These are phyloP conservation scores for Pardosa pseudoannulata DNA, from an alignment of 2,888 invertebrate genomes.

Conservation along the genomic window DNA sequence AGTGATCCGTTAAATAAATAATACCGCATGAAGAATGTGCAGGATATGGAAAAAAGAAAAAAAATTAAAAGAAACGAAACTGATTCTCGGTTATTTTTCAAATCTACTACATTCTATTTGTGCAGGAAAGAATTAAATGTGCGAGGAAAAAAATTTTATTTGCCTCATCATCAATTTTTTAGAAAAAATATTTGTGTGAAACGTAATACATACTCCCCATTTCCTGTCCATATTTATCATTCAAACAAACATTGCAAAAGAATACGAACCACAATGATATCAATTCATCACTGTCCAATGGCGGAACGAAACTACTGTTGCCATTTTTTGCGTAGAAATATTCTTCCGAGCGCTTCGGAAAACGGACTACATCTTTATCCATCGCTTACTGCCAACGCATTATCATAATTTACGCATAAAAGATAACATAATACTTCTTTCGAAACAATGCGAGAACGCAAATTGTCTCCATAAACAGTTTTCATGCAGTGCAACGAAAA, in stretches of 20 bases:
- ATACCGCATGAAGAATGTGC: not conserved
- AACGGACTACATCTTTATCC: slow-evolving; percentile 30
- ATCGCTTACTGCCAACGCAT: slow-evolving; percentile 28
- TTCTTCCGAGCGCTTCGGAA: not conserved
- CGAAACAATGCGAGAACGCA: slow-evolving; percentile 46
- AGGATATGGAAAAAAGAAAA: not conserved
- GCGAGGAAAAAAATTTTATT: not conserved
- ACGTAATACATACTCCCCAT: not conserved
- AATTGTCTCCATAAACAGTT: slow-evolving; percentile 46
- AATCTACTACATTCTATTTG: not conserved
- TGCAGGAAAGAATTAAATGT: not conserved
- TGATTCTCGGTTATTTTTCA: not conserved
- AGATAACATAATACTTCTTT: slow-evolving; percentile 31
- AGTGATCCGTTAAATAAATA: not conserved
- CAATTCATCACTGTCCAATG: slow-evolving; percentile 17
- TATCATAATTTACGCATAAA: slow-evolving; percentile 66
- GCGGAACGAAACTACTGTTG: slow-evolving; percentile 4
- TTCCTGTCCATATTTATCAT: not conserved
- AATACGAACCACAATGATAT: not conserved
- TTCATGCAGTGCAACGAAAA: slow-evolving; percentile 30
- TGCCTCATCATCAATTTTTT: not conserved
- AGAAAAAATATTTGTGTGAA: not conserved
- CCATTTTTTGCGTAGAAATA: slow-evolving; percentile 1
- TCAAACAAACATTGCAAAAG: not conserved
- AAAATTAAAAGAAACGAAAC: not conserved